Evolutionary conservation across 2,797 vertebrate species (phyloP), one percentile per base, ranked within the genome.

Genomic region (Sarcoramphus papa): DNA sequence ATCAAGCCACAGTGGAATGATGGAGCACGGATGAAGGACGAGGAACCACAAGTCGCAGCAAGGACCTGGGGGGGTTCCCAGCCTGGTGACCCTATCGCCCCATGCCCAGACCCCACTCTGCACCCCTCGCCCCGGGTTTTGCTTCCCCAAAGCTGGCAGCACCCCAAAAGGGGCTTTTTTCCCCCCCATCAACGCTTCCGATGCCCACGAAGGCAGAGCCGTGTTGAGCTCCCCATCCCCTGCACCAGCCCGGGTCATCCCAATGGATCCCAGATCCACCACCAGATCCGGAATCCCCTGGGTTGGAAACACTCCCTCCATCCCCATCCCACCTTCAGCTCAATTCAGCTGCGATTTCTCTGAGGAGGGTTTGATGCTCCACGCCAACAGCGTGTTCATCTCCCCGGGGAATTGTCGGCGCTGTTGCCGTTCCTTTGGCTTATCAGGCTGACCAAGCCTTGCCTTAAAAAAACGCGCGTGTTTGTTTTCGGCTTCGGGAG

Each of bases 111-210:
- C 22, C 15, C 22, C 4, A 1, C 50, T 57, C 59, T 57, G 12
- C 16, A 65, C 25, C 28, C 7, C 23, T 62, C 2, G 2, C 25
- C 10, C 10, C 0, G 1, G 3, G 8, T 43, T 85, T 74, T 65
- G 16, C 24, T 80, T 83, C 64, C 40, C 72, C 35, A 88, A 70
- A 83, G 31, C 31, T 40, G 22, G 22, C 68, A 76, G 20, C 11
- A 7, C 23, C 23, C 16, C 65, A 45, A 30, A 82, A 90, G 27
- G 2, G 3, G 10, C 5, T 21, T 72, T 35, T 40, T 28, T 1
- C 3, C 6, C 14, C 2, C 3, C 4, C 9, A 5, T 7, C 3
- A 2, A 74, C 0, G 2, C 8, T 56, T 89, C 54, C 53, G 37
- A 16, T 21, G 54, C 56, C 23, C 2, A 1, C 0, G 1, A 54